These are phyloP conservation scores for Peromyscus melanophrys DNA, from an alignment of 2,797 vertebrate genomes.

Conservation along the genomic window DNA sequence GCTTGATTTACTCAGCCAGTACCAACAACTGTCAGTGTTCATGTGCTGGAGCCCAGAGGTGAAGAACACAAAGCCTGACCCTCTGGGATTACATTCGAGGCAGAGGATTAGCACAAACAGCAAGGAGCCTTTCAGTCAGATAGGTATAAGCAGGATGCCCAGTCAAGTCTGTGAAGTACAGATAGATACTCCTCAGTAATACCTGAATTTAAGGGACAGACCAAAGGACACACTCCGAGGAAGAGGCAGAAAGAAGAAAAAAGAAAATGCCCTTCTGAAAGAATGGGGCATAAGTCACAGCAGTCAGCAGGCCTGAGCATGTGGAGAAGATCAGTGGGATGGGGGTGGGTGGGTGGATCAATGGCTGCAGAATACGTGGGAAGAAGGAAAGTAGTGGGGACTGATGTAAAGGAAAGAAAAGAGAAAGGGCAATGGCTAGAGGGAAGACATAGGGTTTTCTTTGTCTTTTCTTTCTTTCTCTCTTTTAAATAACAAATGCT, in stretches of 20 bases:
- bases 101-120: not conserved
- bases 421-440: not conserved
- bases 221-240: not conserved
- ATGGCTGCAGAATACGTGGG: not conserved
- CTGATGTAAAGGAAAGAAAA: not conserved
- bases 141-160: not conserved
- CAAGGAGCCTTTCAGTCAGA: not conserved
- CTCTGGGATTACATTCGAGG: not conserved
- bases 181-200: not conserved
- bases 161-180: not conserved
- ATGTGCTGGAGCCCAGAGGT: not conserved
- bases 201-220: not conserved
- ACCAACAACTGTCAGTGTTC: not conserved
- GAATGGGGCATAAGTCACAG: not conserved
- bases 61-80: not conserved
- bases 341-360: not conserved
- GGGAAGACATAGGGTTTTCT: not conserved
- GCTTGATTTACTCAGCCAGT: slow-evolving; percentile 21
- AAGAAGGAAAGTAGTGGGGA: not conserved
- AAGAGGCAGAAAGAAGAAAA: not conserved
- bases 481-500: not conserved
- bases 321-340: not conserved
- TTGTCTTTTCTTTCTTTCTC: too few species aligned
- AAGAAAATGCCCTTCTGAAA: not conserved
- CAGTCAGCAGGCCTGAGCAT: slow-evolving; percentile 13